These are phyloP conservation scores for Dryococelus australis DNA, from an alignment of 2,888 invertebrate genomes.

Conservation along the genomic window DNA sequence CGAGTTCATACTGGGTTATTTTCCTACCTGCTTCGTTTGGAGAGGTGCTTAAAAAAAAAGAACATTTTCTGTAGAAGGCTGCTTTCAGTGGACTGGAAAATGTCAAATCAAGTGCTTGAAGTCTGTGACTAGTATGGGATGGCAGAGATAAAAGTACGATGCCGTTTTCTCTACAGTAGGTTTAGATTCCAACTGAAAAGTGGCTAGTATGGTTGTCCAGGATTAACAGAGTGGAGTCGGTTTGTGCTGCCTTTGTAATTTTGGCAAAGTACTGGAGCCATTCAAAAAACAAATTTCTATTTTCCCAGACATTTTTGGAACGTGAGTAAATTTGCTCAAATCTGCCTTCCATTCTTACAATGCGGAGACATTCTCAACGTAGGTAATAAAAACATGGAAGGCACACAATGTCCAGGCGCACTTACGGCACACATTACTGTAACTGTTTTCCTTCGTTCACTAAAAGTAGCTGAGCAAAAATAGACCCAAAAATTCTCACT, in stretches of 20 bases:
- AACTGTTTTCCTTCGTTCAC: neutral
- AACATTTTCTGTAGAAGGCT: conserved; percentile 28
- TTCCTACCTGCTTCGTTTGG: too few relatives aligned
- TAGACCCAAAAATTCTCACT: too few relatives aligned
- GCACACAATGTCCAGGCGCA: conserved; percentile 24
- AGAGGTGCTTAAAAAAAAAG: too few relatives aligned
- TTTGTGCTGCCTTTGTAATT: neutral
- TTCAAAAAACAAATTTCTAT: neutral
- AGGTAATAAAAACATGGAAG: neutral
- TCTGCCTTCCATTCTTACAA: too few relatives aligned
- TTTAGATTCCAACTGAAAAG: conserved; percentile 9
- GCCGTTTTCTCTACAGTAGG: neutral
- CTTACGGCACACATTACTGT: neutral
- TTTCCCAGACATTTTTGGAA: neutral
- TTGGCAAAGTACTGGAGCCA: conserved; percentile 4
- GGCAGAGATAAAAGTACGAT: conserved; percentile 21
- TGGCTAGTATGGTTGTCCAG: conserved; percentile 27
- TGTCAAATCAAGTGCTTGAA: conserved; percentile 23
- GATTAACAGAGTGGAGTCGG: neutral
- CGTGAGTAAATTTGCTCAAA: too few relatives aligned
- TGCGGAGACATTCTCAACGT: too few relatives aligned
- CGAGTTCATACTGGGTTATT: too few relatives aligned
- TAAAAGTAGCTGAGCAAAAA: neutral
- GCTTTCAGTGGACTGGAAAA: conserved; percentile 28
- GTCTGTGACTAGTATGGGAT: conserved; percentile 7